These are phyloP conservation scores for Gnathonemus longibarbis DNA, from an alignment of 2,113 vertebrate species.

Conservation along the genomic window DNA sequence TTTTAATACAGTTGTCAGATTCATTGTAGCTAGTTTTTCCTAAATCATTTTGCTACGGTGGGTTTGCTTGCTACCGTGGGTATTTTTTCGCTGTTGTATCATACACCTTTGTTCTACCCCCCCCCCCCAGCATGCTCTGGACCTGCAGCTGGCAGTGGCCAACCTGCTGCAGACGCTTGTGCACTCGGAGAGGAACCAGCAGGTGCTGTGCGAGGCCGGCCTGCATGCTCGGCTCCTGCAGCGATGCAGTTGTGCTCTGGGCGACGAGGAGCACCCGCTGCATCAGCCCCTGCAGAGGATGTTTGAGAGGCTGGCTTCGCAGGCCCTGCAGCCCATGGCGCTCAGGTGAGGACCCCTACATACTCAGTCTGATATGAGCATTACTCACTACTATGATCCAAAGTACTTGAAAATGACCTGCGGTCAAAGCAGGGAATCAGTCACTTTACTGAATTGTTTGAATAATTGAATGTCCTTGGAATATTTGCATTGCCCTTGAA, in stretches of 20 bases:
- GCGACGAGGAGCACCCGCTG: slow-evolving; percentile 86
- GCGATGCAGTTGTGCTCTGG: slow-evolving; percentile 82
- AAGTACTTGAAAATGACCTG: not conserved
- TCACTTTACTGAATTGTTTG: not conserved
- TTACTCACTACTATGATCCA: not conserved
- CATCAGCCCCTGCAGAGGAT: slow-evolving; percentile 91
- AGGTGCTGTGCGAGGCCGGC: slow-evolving; percentile 86
- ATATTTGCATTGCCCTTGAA: not conserved
- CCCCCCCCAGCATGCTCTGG: slow-evolving; percentile 74
- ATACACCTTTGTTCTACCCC: not conserved
- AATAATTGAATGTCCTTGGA: not conserved
- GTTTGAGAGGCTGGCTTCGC: slow-evolving; percentile 93
- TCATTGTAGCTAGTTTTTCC: not conserved
- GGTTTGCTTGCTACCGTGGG: not conserved
- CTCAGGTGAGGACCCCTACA: slow-evolving; percentile 69
- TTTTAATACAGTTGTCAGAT: not conserved
- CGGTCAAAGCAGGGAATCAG: not conserved
- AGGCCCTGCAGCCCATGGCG: slow-evolving; percentile 88
- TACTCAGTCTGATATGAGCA: not conserved
- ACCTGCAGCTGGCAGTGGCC: slow-evolving; percentile 88
- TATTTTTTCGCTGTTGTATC: not conserved
- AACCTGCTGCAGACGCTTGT: slow-evolving; percentile 90
- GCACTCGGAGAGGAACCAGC: slow-evolving; percentile 90
- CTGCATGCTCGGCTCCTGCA: slow-evolving; percentile 85
- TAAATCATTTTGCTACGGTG: not conserved